These are phyloP conservation scores for Rhynchomys soricoides DNA, from an alignment of 2,113 vertebrate species.

Conservation along the genomic window DNA sequence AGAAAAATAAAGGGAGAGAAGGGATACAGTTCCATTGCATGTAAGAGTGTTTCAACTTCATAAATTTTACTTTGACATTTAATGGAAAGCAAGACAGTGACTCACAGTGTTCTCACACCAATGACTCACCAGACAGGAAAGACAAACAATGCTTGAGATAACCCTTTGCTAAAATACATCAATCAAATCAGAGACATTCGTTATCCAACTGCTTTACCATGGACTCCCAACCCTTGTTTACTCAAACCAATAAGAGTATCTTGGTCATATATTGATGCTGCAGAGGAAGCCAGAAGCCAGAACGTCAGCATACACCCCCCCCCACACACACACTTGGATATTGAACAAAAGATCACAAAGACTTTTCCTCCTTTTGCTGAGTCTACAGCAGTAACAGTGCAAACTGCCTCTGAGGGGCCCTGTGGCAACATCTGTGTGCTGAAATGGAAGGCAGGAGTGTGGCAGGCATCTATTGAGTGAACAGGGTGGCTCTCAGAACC, in stretches of 20 bases:
- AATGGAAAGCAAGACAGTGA: background rate
- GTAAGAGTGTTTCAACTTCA: background rate
- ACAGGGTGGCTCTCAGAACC: background rate
- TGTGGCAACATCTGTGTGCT: background rate
- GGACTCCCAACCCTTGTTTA: background rate
- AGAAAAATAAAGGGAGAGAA: background rate
- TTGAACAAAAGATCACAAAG: background rate
- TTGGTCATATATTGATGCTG: background rate
- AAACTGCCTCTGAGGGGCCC: background rate
- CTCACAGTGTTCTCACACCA: background rate
- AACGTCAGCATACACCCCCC: background rate
- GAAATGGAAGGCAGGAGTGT: no score
- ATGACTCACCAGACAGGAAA: background rate
- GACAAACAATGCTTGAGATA: background rate
- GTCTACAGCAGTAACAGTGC: background rate
- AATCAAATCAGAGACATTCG: background rate
- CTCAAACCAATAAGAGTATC: background rate
- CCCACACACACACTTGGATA: background rate
- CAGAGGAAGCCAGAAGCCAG: background rate
- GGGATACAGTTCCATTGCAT: conserved; percentile 11
- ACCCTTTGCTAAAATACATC: conserved; percentile 28
- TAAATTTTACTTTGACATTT: conserved; percentile 18
- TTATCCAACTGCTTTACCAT: background rate
- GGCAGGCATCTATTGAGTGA: background rate
- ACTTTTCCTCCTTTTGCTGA: background rate